Evolutionary conservation across 2,113 vertebrate genomes (phyloP), one percentile per base, ranked within the genome.

Genomic region (human): DNA sequence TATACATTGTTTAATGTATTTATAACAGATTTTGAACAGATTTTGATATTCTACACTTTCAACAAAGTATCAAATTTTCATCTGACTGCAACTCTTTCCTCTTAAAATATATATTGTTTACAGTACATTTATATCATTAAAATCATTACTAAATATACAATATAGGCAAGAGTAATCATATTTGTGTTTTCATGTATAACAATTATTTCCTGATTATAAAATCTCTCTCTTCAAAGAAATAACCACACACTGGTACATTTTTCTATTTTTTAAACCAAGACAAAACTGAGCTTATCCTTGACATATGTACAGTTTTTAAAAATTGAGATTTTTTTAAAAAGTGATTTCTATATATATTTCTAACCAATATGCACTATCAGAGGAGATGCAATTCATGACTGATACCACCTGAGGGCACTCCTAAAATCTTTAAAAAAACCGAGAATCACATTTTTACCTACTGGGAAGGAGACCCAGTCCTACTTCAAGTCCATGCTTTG

Each of bases 1-100:
- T 59, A 72, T 20, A 96, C 78, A 64, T 64, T 32, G 40, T 35
- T 66, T 70, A 96, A 52, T 18, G 9, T 55, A 95, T 82, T 84
- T 83, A 23, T 43, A 76, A 72, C 5, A 68, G 18, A 27, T 89
- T 97, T 96, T 93, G 8, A 82, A 72, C 5, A 68, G 22, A 27
- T 89, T 97, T 96, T 93, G 8, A 82, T 89, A 93, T 70, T 83
- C 68, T 93, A 3, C 61, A 81, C 59, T 25, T 89, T 96, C n/a
- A 86, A 93, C 27, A 89, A 96, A 80, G 38, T 81, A 70, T 6
- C 89, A 84, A 38, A 88, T 66, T 91, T 87, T 78, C 43, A 89
- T 84, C 35, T 82, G 27, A 75, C 38, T 64, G 45, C 76, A 90
- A 66, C 6, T 57, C 22, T 3, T 96, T 76, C 35, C 81, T 92